A percentile compares a stretch with the other conserved stretches of the same genome.
phyloP scores from a whole-genome alignment of 2,888 invertebrate species.

The Nomada hirtipes region DNA sequence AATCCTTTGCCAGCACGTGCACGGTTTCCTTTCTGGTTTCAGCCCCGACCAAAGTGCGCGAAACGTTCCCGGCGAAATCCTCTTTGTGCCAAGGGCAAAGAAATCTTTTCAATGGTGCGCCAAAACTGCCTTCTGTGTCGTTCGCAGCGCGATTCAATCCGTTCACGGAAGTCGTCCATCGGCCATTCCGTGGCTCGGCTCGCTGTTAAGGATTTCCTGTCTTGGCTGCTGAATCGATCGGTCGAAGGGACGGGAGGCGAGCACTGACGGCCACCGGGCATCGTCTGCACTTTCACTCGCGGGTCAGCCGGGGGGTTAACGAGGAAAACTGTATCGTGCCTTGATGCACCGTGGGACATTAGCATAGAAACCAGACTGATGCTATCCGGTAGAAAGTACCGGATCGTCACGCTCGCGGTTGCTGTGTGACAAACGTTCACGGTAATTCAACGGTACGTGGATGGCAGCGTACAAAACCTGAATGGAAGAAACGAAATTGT shows the following conservation, averaged over 20 bases:
- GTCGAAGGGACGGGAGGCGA: slow-evolving; percentile 34
- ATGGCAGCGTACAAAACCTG: not conserved
- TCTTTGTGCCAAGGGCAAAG: not conserved
- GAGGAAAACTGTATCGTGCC: slow-evolving; percentile 72
- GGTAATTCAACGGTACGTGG: slow-evolving; percentile 6
- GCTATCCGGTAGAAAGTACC: slow-evolving; percentile 58
- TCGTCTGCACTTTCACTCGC: slow-evolving; percentile 68
- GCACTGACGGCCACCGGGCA: slow-evolving; percentile 36
- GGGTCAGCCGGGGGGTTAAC: slow-evolving; percentile 62
- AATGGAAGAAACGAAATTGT: not conserved
- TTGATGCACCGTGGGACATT: slow-evolving; percentile 61
- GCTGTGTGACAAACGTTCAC: not conserved
- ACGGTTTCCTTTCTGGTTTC: not conserved
- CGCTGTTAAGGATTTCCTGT: slow-evolving; percentile 58
- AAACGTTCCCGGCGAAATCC: slow-evolving; percentile 36
- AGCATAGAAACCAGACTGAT: slow-evolving; percentile 59
- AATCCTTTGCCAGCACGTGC: slow-evolving; percentile 26
- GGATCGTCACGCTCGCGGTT: slow-evolving; percentile 41
- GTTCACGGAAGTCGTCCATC: slow-evolving; percentile 44
- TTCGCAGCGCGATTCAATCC: slow-evolving; percentile 28
- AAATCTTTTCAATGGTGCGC: slow-evolving; percentile 24
- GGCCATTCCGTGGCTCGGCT: slow-evolving; percentile 28
- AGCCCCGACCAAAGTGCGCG: not conserved
- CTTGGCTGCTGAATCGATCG: slow-evolving; percentile 48
- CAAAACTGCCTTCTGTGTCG: not conserved